Conservation (phyloP, 2,888 invertebrate species). For the Tiliacea aurago region DNA sequence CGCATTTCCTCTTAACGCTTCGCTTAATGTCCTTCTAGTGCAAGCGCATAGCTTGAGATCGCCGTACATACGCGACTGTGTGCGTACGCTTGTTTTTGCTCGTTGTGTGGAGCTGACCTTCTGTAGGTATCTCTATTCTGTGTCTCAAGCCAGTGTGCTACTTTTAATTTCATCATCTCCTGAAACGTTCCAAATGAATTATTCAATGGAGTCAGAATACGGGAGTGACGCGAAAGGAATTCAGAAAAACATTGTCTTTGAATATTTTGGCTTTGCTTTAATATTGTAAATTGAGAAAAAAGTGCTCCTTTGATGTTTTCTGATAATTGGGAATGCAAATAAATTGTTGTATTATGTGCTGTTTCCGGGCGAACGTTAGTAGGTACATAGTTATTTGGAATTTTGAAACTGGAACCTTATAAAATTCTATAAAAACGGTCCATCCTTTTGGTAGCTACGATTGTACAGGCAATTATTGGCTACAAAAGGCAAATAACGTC, state of each 20-base stretch:
- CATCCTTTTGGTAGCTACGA: neutral
- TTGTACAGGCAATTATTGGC: neutral
- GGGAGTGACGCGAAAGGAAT: slow-evolving; percentile 38
- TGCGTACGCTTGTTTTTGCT: neutral
- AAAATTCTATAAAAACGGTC: neutral
- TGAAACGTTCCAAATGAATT: slow-evolving; percentile 55
- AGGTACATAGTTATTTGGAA: neutral
- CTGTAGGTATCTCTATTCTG: slow-evolving; percentile 7
- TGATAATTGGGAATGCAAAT: neutral
- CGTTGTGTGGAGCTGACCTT: neutral
- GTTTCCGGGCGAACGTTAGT: neutral
- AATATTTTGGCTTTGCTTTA: slow-evolving; percentile 45
- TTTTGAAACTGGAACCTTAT: neutral
- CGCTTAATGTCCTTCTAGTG: neutral
- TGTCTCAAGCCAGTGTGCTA: slow-evolving; percentile 44
- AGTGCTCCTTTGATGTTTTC: slow-evolving; percentile 23
- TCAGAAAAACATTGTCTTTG: slow-evolving; percentile 46
- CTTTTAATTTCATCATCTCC: slow-evolving; percentile 59
- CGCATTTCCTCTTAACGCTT: too few species aligned
- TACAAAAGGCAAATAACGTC: neutral
- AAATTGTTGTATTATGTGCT: neutral
- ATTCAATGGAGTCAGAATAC: slow-evolving; percentile 53
- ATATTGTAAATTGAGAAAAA: slow-evolving; percentile 21
- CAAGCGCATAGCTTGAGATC: neutral
- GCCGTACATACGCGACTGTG: neutral